These are phyloP conservation scores for Smittia sp. DNA, from an alignment of 2,888 invertebrate genomes.

Conservation along the genomic window DNA sequence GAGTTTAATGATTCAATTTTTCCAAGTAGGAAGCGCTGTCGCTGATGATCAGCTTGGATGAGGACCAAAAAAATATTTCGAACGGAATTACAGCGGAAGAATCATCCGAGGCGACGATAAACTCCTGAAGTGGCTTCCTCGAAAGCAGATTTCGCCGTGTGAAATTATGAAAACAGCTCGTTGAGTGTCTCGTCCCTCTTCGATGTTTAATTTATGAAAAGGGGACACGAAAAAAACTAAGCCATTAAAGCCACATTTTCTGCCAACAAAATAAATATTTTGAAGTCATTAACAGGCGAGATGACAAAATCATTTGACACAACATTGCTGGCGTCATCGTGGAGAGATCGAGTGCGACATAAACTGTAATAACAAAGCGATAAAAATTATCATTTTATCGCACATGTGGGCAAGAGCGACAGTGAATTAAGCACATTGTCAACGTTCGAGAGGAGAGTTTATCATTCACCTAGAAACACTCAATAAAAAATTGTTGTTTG, in stretches of 20 bases:
- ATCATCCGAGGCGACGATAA: no score
- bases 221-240: neutral
- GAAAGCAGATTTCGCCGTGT: neutral
- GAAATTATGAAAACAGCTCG: neutral
- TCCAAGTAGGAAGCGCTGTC: neutral
- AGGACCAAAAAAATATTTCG: neutral
- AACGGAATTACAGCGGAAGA: neutral
- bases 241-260: neutral
- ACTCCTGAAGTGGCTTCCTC: neutral
- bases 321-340: neutral
- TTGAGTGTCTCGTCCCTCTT: no score
- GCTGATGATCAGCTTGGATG: neutral
- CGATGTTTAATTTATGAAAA: neutral
- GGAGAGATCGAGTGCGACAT: neutral
- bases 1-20: neutral
- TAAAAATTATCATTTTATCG: conserved; percentile 14
- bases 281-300: neutral
- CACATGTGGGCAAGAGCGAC: conserved; percentile 3
- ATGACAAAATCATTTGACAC: conserved; percentile 1
- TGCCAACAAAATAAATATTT: conserved; percentile 2
- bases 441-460: neutral
- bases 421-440: conserved; percentile 17
- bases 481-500: neutral
- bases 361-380: conserved; percentile 11
- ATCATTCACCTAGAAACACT: conserved; percentile 7